Percentiles rank a stretch among this genome's conserved stretches.
Evolutionary conservation across 2,888 invertebrate genomes (phyloP).

Genomic region (Synergus umbraculus): DNA sequence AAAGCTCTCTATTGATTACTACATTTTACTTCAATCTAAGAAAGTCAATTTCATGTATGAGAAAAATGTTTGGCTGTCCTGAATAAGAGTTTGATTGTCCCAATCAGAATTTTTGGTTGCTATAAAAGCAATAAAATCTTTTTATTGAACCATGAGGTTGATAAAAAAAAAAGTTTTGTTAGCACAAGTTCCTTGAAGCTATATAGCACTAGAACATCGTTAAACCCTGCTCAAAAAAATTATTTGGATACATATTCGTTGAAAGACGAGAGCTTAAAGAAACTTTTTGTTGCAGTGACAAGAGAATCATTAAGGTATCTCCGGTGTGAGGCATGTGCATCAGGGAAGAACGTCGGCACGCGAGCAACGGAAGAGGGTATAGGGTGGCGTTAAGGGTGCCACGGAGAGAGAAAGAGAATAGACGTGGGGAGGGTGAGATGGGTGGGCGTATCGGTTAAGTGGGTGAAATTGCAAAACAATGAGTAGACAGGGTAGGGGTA

Average conservation of each 20-base stretch:
- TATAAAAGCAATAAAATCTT: too few species aligned
- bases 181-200: too few species aligned
- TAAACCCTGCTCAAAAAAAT: too few species aligned
- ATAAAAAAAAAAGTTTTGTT: too few species aligned
- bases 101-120: too few species aligned
- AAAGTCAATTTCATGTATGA: conserved; percentile 20
- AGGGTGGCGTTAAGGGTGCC: conserved; percentile 23
- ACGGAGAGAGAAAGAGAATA: conserved; percentile 35
- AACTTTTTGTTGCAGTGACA: neutral
- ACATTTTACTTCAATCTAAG: conserved; percentile 17
- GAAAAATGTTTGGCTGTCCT: neutral
- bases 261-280: neutral
- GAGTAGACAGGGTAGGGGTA: conserved; percentile 72
- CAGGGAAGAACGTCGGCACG: conserved; percentile 37
- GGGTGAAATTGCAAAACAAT: conserved; percentile 78
- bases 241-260: neutral
- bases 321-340: conserved; percentile 17
- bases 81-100: neutral
- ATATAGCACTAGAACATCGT: too few species aligned
- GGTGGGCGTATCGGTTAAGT: conserved; percentile 76
- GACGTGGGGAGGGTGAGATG: conserved; percentile 50
- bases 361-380: conserved; percentile 22
- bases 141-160: too few species aligned
- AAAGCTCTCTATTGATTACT: neutral
- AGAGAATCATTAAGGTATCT: conserved; percentile 26